Base-by-base conservation (phyloP, 2,797 vertebrate species). In the Crenichthys baileyi region DNA sequence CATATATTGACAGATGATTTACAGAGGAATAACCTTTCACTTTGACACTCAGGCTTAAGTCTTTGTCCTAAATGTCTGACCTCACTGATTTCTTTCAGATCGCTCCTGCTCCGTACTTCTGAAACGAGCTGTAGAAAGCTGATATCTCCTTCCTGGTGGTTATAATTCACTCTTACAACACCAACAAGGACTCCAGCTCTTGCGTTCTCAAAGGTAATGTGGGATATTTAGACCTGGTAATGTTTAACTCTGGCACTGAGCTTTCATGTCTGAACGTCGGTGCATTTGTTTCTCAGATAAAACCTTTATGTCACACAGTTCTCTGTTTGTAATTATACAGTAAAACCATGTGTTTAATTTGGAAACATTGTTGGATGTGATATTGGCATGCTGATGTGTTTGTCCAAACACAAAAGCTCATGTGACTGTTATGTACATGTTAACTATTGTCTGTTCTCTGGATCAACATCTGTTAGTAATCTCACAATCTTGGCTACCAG, bases 21-120 rank as follows among this genome's bases (percentile, higher is more conserved):
- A 55, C 39, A 70, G 70, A 31, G 51, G 39, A 68, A 78, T 13
- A 61, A 51, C 22, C 63, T 24, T 7, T 67, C 36, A 67, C 9
- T 67, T 55, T 55, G 7, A 55, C 20, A 55, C 7, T 22, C 53
- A 55, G 1, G 18, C 51, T 53, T 20, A 53, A 20, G 53, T 55
- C 39, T 73, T 56, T 73, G 8, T 41, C 72, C 83, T n/a, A 88
- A 88, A 90, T 36, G 67, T 36, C 93, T 95, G 92, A 94, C 90
- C 83, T 94, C 92, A 94, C 73, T 72, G 80, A 93, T 92, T 94
- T 93, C 84, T 83, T 87, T 79, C 72, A 76, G 73, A 85, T 90
- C 77, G 73, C 88, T 87, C 76, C 76, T 70, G 50, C 56, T 88
- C 79, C 72, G 16, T 4, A 29, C 12, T 58, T 92, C 92, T 93